Conservation (phyloP, 2,113 vertebrate genomes). For the Charadrius vociferus region DNA sequence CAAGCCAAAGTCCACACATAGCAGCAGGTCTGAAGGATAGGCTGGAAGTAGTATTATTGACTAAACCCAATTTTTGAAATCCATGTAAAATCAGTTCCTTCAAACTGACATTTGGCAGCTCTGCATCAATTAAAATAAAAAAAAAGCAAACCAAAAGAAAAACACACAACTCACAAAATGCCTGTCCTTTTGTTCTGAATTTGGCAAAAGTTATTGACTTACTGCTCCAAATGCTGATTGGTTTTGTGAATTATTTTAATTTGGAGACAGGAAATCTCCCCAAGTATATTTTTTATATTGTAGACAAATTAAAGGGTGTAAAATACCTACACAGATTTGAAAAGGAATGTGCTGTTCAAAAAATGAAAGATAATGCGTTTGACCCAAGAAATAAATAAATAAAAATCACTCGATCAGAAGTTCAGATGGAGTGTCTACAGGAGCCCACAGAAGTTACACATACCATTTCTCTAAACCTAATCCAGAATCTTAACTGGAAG, state of each 20-base stretch:
- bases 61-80: neutral
- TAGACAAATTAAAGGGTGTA: neutral
- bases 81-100: neutral
- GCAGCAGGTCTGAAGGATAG: neutral
- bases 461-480: neutral
- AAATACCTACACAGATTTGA: neutral
- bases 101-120: neutral
- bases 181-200: neutral
- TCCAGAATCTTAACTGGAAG: neutral
- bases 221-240: neutral
- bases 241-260: neutral
- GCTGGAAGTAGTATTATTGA: neutral
- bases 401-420: neutral
- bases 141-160: neutral
- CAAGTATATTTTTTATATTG: neutral
- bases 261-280: neutral
- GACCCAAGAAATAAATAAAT: neutral
- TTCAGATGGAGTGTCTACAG: neutral
- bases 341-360: neutral
- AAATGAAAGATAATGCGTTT: neutral
- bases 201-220: neutral
- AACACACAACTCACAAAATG: neutral
- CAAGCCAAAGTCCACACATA: neutral
- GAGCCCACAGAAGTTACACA: neutral
- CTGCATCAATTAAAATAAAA: neutral